Evolutionary conservation across 2,797 vertebrate species (phyloP).

Genomic region (Myotis daubentonii): DNA sequence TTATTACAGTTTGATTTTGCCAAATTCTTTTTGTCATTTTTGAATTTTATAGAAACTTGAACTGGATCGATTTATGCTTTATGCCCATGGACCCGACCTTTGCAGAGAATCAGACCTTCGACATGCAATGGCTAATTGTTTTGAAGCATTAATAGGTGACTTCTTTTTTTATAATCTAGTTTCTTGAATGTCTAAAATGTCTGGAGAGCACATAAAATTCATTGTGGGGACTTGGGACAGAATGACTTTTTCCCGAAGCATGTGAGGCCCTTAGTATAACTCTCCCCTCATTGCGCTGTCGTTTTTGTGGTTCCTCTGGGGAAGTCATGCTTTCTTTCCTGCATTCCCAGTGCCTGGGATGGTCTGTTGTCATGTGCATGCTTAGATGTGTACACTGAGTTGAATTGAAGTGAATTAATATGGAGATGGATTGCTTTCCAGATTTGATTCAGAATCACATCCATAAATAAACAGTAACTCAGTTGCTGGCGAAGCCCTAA

Average conservation of each 20-base stretch:
- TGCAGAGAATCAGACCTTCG: constrained; percentile 98
- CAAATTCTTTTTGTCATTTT: constrained; percentile 49
- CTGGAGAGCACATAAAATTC: constrained; percentile 10
- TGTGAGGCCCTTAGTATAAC: neutral
- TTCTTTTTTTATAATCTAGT: constrained; percentile 67
- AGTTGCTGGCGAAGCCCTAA: neutral
- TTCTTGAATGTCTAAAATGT: constrained; percentile 32
- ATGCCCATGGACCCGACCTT: constrained; percentile 97
- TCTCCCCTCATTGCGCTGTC: neutral
- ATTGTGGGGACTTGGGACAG: neutral
- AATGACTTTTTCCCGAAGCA: neutral
- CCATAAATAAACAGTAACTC: neutral
- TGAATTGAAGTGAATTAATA: neutral
- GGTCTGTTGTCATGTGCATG: neutral
- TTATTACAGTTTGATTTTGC: constrained; percentile 22
- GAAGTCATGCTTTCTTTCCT: neutral
- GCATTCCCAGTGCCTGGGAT: neutral
- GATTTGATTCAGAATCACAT: neutral
- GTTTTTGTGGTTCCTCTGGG: neutral
- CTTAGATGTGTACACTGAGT: neutral
- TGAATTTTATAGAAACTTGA: constrained; percentile 93
- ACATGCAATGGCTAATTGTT: constrained; percentile 99
- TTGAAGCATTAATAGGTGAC: constrained; percentile 97
- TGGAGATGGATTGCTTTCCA: constrained; percentile 25
- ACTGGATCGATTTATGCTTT: constrained; percentile 98